Evolutionary conservation across 2,888 invertebrate genomes (phyloP), one percentile per base, ranked within the genome.

Genomic region (Tachystola acroxantha): DNA sequence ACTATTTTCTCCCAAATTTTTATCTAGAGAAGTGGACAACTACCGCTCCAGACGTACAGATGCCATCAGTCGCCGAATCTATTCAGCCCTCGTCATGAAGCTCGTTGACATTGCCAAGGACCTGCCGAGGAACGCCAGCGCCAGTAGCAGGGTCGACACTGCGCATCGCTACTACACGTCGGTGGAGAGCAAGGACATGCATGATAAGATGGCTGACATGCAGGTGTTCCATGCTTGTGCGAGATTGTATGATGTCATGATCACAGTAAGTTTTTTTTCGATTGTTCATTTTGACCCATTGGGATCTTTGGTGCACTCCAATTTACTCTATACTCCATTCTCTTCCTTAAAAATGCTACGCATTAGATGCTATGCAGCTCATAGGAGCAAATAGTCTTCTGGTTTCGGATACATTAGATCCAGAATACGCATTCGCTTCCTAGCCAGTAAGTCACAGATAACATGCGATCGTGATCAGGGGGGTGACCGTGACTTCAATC

Each of bases 31-130:
- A 43, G 84, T 84, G 11, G 84, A 84, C 54, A 78, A 78, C 56
- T 84, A 81, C 54, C 57, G 84, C 1, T 57, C 73, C 1, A 50
- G 78, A 1, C 64, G 84, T 1, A 80, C 82, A 0, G 84, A 82
- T 35, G 82, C 84, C 10, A 82, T 84, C 53, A 81, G 84, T 43
- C 63, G 84, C 0, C 61, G 70, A 1, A 70, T 84, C 37, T 84
- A 84, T 52, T 82, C 84, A 1, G 73, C 84, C 0, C 70, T 84
- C 10, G 43, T 84, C 28, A 84, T 84, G 81, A 84, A 84, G 43
- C 76, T 84, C 20, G 76, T 84, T 28, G 84, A 84, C 48, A 84
- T 84, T 16, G 84, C 84, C 1, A 81, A 81, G 71, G 81, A 84
- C 36, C 39, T 82, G 7, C 77, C 78, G 0, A 59, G 57, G 10